Conservation (phyloP, 2,113 vertebrate genomes). For the Ammodytes dubius region DNA sequence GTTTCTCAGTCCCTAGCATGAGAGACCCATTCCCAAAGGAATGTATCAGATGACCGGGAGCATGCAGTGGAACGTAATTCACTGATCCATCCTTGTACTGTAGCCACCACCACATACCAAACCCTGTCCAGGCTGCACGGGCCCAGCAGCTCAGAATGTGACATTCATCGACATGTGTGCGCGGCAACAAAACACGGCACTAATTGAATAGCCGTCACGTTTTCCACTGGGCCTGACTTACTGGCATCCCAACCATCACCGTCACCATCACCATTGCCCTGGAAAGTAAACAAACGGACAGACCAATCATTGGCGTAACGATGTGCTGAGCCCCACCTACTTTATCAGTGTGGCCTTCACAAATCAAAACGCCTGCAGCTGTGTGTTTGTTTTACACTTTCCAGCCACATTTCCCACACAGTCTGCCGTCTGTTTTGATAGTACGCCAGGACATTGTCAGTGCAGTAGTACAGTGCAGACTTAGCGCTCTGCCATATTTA, state of each 20-base stretch:
- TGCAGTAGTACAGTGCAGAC: neutral
- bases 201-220: constrained; percentile 51
- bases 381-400: constrained; percentile 64
- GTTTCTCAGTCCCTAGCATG: constrained; percentile 13
- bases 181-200: constrained; percentile 29
- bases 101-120: constrained; percentile 55
- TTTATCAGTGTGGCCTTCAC: constrained; percentile 62
- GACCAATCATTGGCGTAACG: constrained; percentile 46
- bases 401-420: constrained; percentile 35
- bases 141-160: constrained; percentile 35
- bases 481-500: neutral
- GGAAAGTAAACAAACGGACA: constrained; percentile 65
- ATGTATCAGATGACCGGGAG: constrained; percentile 63
- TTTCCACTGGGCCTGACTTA: constrained; percentile 66
- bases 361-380: constrained; percentile 30
- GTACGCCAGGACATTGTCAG: constrained; percentile 10
- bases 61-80: constrained; percentile 41
- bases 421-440: constrained; percentile 36
- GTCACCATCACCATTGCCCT: constrained; percentile 33
- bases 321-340: constrained; percentile 16
- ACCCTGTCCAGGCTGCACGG: constrained; percentile 12
- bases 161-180: constrained; percentile 27
- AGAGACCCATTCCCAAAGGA: constrained; percentile 53
- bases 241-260: constrained; percentile 26
- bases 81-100: constrained; percentile 40